These are phyloP conservation scores for Lasiommata megera DNA, from an alignment of 2,888 invertebrate genomes.

Conservation along the genomic window DNA sequence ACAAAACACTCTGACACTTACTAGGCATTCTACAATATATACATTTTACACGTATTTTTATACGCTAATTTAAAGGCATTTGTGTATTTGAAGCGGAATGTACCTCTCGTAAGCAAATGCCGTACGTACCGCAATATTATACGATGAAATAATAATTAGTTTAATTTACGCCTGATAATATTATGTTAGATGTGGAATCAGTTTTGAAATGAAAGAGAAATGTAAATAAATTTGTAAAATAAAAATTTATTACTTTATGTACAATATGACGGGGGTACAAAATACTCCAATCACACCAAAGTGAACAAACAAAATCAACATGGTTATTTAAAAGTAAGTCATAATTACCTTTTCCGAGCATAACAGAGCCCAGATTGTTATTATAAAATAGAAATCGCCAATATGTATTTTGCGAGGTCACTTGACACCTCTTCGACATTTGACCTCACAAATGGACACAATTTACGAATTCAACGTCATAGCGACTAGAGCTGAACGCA, in stretches of 20 bases:
- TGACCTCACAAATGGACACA: no score
- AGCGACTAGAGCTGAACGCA: no score
- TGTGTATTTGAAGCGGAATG: background rate
- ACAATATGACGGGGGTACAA: conserved; percentile 68
- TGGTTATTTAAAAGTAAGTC: conserved; percentile 29
- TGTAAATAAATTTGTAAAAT: conserved; percentile 67
- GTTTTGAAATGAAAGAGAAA: conserved; percentile 51
- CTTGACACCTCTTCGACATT: no score
- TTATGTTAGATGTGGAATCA: background rate
- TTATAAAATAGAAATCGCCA: background rate
- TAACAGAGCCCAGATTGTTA: conserved; percentile 13
- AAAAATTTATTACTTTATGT: conserved; percentile 78
- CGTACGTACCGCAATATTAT: background rate
- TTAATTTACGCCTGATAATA: background rate
- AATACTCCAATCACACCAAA: conserved; percentile 60
- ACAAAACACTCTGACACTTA: background rate
- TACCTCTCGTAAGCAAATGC: background rate
- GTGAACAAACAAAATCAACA: conserved; percentile 56
- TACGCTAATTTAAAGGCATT: background rate
- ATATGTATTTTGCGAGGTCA: background rate
- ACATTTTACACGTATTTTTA: background rate
- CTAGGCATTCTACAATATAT: background rate
- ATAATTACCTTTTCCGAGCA: conserved; percentile 22
- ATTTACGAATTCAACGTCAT: background rate
- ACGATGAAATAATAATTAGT: no score